Base-by-base conservation (phyloP, 2,888 invertebrate species). In the Eristalis intricaria region DNA sequence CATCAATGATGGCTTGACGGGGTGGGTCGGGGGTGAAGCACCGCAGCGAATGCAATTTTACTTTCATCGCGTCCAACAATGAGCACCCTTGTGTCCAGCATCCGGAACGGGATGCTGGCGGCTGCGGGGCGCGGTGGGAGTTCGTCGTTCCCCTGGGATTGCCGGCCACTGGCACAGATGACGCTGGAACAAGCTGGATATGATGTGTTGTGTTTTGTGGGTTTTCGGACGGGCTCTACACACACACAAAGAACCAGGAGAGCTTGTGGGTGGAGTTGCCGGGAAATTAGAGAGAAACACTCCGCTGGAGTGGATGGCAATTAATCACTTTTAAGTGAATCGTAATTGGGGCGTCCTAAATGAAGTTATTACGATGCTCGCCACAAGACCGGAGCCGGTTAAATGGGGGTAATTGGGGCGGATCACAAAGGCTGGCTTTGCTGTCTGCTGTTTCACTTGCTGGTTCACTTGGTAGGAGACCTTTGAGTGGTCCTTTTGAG, bases 41-140 rank as follows among this genome's bases (percentile, higher is more conserved):
- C 81, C 81, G 23, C 71, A 85, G 19, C 85, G 73, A 85, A 85
- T 85, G 82, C 73, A 82, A 86, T 81, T 81, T 58, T 68, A 71
- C 76, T 81, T 76, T 68, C 70, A 81, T 80, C 38, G 65, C 69
- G 65, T 26, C 38, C 63, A 64, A 63, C 69, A 80, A 69, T 29
- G 68, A 50, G 56, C 35, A n/a, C 64, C 60, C 60, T 40, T 75
- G 40, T 22, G 29, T 8, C 23, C 23, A 38, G 35, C 5, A 50
- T 38, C 35, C 19, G 61, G 50, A 23, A 61, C 13, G 40, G 19
- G n/a, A 26, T 38, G 56, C 11, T 38, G 50, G 15, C 29, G 68
- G 26, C 4, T 65, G 66, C 23, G 32, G 19, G n/a, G 2, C 32
- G 23, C n/a, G 61, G 23, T 35, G 60, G 58, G 19, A 32, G 29